Evolutionary conservation across 2,888 invertebrate species (phyloP).

Genomic region (Pocota personata): DNA sequence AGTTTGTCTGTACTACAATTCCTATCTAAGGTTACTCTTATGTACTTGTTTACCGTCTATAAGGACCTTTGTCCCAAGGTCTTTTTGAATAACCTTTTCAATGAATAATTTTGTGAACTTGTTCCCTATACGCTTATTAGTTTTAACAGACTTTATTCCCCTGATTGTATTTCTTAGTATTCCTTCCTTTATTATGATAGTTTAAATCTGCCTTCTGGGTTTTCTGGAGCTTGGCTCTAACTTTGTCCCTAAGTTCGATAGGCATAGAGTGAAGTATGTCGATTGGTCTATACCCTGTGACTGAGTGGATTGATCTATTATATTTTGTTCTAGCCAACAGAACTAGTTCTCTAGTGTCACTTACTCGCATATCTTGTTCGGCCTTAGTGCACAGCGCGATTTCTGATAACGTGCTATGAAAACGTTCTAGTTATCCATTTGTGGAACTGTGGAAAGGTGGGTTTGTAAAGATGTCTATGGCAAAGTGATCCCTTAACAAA

Average conservation of each 20-base stretch:
- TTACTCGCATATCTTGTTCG: background rate
- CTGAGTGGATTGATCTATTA: background rate
- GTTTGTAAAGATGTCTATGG: no score
- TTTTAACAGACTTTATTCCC: no score
- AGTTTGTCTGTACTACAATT: no score
- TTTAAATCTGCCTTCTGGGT: no score
- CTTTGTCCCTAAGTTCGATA: background rate
- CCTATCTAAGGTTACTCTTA: no score
- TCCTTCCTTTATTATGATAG: no score
- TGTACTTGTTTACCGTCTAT: background rate
- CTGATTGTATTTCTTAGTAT: no score
- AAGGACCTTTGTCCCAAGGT: background rate
- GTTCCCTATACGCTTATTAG: no score
- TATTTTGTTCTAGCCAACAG: background rate
- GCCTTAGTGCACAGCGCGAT: background rate
- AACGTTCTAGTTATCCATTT: no score
- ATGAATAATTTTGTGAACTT: background rate
- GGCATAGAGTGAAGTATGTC: background rate
- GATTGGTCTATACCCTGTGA: background rate
- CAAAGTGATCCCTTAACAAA: no score
- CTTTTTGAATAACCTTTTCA: background rate
- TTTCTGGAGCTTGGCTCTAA: background rate
- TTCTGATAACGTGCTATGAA: background rate
- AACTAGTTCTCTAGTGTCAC: background rate
- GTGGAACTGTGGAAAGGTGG: no score